phyloP scores from a whole-genome alignment of 2,888 invertebrate species.

The Euspilapteryx auroguttella region DNA sequence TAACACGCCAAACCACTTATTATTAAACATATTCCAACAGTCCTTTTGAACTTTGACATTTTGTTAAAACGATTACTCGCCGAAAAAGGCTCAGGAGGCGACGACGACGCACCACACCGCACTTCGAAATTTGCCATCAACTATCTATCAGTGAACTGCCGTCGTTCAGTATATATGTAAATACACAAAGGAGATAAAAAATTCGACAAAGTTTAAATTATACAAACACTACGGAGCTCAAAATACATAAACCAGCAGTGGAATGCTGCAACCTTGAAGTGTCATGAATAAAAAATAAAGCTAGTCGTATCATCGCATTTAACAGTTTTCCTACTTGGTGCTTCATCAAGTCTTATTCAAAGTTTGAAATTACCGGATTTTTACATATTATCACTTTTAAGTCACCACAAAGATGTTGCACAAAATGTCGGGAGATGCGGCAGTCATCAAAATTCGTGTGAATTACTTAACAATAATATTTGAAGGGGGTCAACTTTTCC shows the following conservation, averaged over 20 bases:
- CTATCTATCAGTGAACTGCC: too few relatives aligned
- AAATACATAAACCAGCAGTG: neutral
- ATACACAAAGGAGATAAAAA: slow-evolving; percentile 52
- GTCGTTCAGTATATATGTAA: too few relatives aligned
- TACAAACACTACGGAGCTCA: neutral
- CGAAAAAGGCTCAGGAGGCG: neutral
- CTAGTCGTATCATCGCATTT: neutral
- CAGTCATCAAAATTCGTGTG: slow-evolving; percentile 43
- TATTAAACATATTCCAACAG: neutral
- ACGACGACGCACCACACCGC: too few relatives aligned
- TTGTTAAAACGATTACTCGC: slow-evolving; percentile 1
- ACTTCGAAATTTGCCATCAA: too few relatives aligned
- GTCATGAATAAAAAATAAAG: neutral
- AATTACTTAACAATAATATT: slow-evolving; percentile 57
- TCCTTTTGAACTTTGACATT: slow-evolving; percentile 3
- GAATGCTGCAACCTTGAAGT: neutral
- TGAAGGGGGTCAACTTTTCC: slow-evolving; percentile 60
- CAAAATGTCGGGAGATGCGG: slow-evolving; percentile 19
- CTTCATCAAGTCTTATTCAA: slow-evolving; percentile 9
- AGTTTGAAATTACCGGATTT: too few relatives aligned
- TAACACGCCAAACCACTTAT: too few relatives aligned
- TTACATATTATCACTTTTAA: slow-evolving; percentile 5
- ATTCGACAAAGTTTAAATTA: slow-evolving; percentile 27
- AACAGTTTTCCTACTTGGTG: neutral
- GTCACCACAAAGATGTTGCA: neutral